These are phyloP conservation scores for Netelia virgata DNA, from an alignment of 2,888 invertebrate species.

Conservation along the genomic window DNA sequence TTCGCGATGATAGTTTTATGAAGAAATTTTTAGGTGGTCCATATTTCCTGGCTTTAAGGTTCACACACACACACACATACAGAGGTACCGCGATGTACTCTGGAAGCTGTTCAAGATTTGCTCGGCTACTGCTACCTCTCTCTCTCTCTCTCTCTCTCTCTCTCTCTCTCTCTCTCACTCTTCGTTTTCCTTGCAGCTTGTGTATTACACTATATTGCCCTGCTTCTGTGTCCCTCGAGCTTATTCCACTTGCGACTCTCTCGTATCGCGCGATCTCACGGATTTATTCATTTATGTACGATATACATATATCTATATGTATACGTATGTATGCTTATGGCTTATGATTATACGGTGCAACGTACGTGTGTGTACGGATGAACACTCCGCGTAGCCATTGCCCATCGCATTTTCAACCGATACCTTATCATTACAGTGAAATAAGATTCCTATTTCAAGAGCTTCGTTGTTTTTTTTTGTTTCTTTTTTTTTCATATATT, in stretches of 20 bases:
- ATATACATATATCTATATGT: neutral
- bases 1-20: too few species aligned
- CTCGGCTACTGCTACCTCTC: constrained; percentile 55
- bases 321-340: constrained; percentile 17
- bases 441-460: constrained; percentile 25
- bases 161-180: constrained; percentile 43
- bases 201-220: constrained; percentile 47
- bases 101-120: constrained; percentile 62
- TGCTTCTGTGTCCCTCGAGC: constrained; percentile 68
- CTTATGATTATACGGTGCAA: constrained; percentile 51
- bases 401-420: constrained; percentile 37
- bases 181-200: constrained; percentile 51
- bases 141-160: neutral
- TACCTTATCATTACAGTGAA: constrained; percentile 53
- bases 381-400: constrained; percentile 44
- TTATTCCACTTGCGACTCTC: constrained; percentile 66
- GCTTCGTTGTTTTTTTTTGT: neutral
- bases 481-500: constrained; percentile 4
- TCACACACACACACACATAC: neutral
- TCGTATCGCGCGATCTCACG: constrained; percentile 58
- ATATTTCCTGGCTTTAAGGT: neutral
- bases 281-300: constrained; percentile 58
- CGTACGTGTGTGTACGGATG: constrained; percentile 22
- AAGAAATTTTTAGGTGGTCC: too few species aligned
- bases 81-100: constrained; percentile 20